Evolutionary conservation across 2,113 vertebrate genomes (phyloP).

Genomic region (Sebastes fasciatus): DNA sequence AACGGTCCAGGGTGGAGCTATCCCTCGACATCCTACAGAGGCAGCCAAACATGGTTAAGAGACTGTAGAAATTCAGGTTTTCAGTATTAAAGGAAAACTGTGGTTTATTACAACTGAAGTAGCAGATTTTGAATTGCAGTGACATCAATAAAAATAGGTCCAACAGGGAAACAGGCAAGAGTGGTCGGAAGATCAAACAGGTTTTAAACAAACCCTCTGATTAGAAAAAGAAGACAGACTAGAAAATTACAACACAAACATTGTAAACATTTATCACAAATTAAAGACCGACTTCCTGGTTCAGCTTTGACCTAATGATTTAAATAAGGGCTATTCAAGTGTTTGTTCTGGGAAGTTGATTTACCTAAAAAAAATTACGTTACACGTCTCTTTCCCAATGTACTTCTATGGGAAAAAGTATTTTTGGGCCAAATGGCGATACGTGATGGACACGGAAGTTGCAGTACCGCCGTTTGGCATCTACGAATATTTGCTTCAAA

Average conservation of each 20-base stretch:
- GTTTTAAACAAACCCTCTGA: not conserved
- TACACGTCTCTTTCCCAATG: too few relatives aligned
- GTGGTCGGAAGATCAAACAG: not conserved
- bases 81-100: not conserved
- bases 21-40: constrained; percentile 13
- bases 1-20: constrained; percentile 42
- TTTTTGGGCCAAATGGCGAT: too few relatives aligned
- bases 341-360: too few relatives aligned
- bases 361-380: too few relatives aligned
- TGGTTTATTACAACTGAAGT: not conserved
- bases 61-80: not conserved
- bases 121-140: not conserved
- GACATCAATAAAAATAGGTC: not conserved
- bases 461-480: too few relatives aligned
- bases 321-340: too few relatives aligned
- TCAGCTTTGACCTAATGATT: not conserved
- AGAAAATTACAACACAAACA: not conserved
- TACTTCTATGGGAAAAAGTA: too few relatives aligned
- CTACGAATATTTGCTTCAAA: too few relatives aligned
- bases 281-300: not conserved
- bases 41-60: constrained; percentile 16
- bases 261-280: not conserved
- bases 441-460: too few relatives aligned
- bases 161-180: not conserved
- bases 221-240: not conserved